phyloP scores from a whole-genome alignment of 2,888 invertebrate species.

The Buathra laborator region DNA sequence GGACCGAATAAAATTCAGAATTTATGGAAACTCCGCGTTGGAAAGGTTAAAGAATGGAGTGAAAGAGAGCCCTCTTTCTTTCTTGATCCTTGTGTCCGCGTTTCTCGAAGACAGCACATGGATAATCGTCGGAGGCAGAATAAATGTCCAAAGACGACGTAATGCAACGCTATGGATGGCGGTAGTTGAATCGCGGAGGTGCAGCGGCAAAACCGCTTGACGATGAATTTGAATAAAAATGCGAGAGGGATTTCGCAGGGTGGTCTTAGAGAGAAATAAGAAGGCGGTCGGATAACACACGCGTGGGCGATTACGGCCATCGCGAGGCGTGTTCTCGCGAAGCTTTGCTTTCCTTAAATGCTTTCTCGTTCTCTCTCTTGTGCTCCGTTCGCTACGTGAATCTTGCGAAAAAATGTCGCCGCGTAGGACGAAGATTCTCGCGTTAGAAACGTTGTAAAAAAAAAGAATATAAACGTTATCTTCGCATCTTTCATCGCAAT shows the following conservation, averaged over 20 bases:
- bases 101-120: constrained; percentile 32
- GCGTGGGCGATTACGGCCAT: constrained; percentile 54
- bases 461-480: not conserved
- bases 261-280: constrained; percentile 19
- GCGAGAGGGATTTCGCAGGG: constrained; percentile 57
- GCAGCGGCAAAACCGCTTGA: constrained; percentile 58
- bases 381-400: not conserved
- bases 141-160: constrained; percentile 20
- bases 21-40: constrained; percentile 81
- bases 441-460: not conserved
- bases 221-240: constrained; percentile 77
- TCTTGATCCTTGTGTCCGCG: constrained; percentile 41
- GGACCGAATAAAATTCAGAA: constrained; percentile 83
- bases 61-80: constrained; percentile 41
- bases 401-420: not conserved
- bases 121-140: constrained; percentile 62
- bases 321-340: constrained; percentile 24
- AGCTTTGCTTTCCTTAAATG: constrained; percentile 30
- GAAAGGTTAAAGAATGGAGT: constrained; percentile 6
- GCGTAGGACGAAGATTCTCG: not conserved
- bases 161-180: not conserved
- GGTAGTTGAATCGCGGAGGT: not conserved
- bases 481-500: not conserved
- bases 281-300: constrained; percentile 32
- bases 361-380: not conserved